phyloP scores from a whole-genome alignment of 2,113 vertebrate species.

The Pelodiscus sinensis region DNA sequence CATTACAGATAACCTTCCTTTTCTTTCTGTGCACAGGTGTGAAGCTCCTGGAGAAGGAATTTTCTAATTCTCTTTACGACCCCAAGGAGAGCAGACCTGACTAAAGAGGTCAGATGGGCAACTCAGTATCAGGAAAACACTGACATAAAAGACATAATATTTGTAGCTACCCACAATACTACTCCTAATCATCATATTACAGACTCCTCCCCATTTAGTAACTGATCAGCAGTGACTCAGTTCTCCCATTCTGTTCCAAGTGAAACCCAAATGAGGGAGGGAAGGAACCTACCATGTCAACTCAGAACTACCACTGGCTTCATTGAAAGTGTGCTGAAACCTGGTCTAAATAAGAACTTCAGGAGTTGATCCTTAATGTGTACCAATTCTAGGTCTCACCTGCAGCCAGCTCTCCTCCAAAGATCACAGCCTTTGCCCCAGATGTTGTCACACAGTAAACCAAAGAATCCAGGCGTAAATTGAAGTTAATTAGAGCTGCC shows the following conservation, averaged over 20 bases:
- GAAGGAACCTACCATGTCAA: background rate
- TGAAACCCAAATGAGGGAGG: background rate
- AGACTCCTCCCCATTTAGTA: background rate
- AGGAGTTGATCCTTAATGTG: fast-evolving
- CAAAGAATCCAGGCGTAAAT: conserved; percentile 85
- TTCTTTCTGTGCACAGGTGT: background rate
- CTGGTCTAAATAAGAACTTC: fast-evolving
- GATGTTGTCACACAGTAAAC: conserved; percentile 86
- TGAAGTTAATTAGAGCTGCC: conserved; percentile 89
- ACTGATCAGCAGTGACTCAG: background rate
- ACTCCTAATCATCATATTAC: background rate
- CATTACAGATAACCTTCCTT: background rate
- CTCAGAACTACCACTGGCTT: background rate
- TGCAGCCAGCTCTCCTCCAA: conserved; percentile 85
- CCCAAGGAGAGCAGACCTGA: fast-evolving
- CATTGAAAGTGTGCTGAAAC: background rate
- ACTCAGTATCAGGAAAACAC: background rate
- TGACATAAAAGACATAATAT: background rate
- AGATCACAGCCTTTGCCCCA: conserved; percentile 83
- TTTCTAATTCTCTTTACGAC: background rate
- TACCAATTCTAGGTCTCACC: conserved; percentile 67
- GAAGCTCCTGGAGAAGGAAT: fast-evolving
- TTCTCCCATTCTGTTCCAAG: background rate
- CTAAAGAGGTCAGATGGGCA: background rate
- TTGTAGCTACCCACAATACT: background rate